Conservation (phyloP, 1,140 invertebrate genomes). For the Helicoverpa armigera region DNA sequence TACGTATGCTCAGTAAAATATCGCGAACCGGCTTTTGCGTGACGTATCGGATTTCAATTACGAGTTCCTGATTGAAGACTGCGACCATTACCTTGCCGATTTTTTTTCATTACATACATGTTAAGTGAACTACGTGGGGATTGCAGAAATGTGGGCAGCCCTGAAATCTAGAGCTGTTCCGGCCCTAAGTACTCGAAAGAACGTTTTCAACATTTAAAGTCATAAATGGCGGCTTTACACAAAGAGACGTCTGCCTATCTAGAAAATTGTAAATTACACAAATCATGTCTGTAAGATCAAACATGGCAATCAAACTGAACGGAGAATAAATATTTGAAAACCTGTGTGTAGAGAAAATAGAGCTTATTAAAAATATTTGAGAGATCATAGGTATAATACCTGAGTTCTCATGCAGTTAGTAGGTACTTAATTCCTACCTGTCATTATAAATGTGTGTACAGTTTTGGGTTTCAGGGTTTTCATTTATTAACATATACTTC, state of each 20-base stretch:
- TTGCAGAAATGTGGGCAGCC: background rate
- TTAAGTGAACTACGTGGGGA: constrained; percentile 21
- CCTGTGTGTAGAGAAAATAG: background rate
- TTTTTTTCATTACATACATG: constrained; percentile 10
- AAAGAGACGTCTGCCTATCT: constrained; percentile 6
- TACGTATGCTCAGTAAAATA: constrained; percentile 60
- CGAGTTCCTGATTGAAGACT: constrained; percentile 31
- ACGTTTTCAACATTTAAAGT: constrained; percentile 9
- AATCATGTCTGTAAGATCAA: constrained; percentile 11
- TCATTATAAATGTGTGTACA: too few relatives aligned
- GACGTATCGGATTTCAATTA: constrained; percentile 62
- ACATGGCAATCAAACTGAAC: background rate
- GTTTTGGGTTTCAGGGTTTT: too few relatives aligned
- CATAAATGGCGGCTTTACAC: constrained; percentile 18
- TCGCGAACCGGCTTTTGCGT: constrained; percentile 55
- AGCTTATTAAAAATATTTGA: background rate
- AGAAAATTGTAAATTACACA: constrained; percentile 27
- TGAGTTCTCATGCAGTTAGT: too few relatives aligned
- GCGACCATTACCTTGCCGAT: constrained; percentile 20
- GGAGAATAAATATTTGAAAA: background rate
- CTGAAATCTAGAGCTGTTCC: background rate
- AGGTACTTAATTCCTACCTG: too few relatives aligned
- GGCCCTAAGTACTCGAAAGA: background rate
- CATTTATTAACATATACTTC: too few relatives aligned
- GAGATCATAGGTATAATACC: background rate